Evolutionary conservation across 1,140 invertebrate genomes (phyloP).

Genomic region (Rhagoletis zephyria): DNA sequence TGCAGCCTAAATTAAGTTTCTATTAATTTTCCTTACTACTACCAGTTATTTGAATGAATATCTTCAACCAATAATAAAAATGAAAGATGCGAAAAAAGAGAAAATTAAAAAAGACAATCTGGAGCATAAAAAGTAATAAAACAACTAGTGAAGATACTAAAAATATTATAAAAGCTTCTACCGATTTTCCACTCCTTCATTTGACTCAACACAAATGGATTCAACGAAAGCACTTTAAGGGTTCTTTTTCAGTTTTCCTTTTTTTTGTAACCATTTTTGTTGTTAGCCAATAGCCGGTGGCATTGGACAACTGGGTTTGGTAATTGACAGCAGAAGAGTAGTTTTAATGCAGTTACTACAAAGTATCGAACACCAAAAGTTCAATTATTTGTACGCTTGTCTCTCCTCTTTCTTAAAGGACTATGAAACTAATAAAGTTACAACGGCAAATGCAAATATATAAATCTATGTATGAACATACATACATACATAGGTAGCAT

Average conservation of each 20-base stretch:
- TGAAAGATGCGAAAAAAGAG: neutral
- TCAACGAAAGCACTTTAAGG: slow-evolving; percentile 16
- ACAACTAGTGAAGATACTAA: slow-evolving; percentile 11
- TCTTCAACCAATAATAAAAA: neutral
- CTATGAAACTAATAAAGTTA: neutral
- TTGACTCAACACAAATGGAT: slow-evolving; percentile 30
- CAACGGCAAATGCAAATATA: too few relatives aligned
- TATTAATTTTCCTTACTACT: slow-evolving; percentile 12
- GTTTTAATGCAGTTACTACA: slow-evolving; percentile 51
- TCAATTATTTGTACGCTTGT: neutral
- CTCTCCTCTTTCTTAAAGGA: neutral
- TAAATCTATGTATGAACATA: neutral
- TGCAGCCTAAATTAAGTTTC: slow-evolving; percentile 3
- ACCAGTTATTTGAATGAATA: slow-evolving; percentile 23
- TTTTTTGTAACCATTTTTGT: neutral
- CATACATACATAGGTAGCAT: neutral
- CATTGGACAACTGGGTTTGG: slow-evolving; percentile 32
- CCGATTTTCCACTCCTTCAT: slow-evolving; percentile 34
- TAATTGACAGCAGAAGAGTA: slow-evolving; percentile 38
- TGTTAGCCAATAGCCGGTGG: slow-evolving; percentile 36
- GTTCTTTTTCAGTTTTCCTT: neutral
- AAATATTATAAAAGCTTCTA: slow-evolving; percentile 47
- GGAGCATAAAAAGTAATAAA: neutral
- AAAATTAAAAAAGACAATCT: neutral
- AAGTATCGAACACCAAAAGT: slow-evolving; percentile 41